Evolutionary conservation across 2,113 vertebrate genomes (phyloP).

Genomic region (Pavo muticus): DNA sequence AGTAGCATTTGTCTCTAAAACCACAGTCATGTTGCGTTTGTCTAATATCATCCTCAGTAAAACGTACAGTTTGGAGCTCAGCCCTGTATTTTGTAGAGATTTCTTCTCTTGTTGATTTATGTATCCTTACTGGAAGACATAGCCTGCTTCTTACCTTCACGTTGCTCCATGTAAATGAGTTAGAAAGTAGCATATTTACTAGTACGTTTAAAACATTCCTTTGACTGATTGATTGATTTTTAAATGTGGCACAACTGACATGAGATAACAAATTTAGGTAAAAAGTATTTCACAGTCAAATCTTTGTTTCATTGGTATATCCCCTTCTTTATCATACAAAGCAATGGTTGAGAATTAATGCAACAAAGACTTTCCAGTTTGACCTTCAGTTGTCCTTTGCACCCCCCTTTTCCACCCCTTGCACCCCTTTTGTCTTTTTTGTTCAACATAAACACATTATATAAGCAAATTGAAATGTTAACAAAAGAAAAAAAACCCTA

Average conservation of each 20-base stretch:
- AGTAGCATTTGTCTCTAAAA: slow-evolving; percentile 58
- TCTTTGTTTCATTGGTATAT: neutral
- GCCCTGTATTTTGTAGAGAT: neutral
- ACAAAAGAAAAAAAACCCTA: neutral
- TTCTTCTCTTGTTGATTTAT: slow-evolving; percentile 48
- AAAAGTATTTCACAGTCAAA: slow-evolving; percentile 24
- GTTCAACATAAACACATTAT: neutral
- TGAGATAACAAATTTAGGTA: neutral
- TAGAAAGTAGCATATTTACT: slow-evolving; percentile 37
- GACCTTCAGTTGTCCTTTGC: neutral
- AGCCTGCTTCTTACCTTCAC: slow-evolving; percentile 6
- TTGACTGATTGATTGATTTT: neutral
- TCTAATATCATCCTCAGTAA: neutral
- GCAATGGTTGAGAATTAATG: slow-evolving; percentile 17
- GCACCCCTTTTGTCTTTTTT: neutral
- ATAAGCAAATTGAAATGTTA: neutral
- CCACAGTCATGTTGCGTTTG: slow-evolving; percentile 27
- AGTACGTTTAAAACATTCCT: slow-evolving; percentile 57
- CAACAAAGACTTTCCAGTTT: neutral
- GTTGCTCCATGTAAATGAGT: slow-evolving; percentile 47
- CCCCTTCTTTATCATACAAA: neutral
- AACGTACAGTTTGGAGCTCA: neutral
- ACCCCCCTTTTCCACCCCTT: neutral
- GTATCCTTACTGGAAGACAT: slow-evolving; percentile 42
- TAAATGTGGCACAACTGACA: neutral